phyloP scores from a whole-genome alignment of 2,888 invertebrate genomes.

The Ceramica pisi region DNA sequence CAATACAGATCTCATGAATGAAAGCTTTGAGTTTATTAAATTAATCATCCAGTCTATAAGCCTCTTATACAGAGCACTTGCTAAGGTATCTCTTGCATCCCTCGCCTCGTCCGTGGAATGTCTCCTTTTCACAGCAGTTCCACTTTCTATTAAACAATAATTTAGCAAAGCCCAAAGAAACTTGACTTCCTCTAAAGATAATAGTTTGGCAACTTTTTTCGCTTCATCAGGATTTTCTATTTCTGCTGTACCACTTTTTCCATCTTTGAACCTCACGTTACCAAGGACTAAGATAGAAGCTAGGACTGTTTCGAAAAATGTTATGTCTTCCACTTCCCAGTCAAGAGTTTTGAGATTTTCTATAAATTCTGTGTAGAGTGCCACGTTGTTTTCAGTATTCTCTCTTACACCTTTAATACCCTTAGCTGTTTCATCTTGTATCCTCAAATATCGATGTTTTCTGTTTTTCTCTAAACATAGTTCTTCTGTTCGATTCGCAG shows the following conservation, averaged over 20 bases:
- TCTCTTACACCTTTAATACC: constrained; percentile 92
- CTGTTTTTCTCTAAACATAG: constrained; percentile 93
- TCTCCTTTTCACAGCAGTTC: constrained; percentile 92
- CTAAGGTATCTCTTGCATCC: constrained; percentile 96
- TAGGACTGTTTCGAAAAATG: constrained; percentile 93
- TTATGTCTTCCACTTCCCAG: constrained; percentile 93
- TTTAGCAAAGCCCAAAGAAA: constrained; percentile 96
- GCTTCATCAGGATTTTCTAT: constrained; percentile 94
- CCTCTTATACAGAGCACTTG: constrained; percentile 95
- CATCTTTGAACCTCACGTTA: constrained; percentile 94
- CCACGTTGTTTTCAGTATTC: constrained; percentile 92
- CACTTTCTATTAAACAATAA: constrained; percentile 95
- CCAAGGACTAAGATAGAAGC: constrained; percentile 95
- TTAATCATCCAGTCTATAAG: constrained; percentile 97
- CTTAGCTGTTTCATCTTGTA: constrained; percentile 90
- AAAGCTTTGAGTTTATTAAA: constrained; percentile 95
- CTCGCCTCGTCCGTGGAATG: constrained; percentile 95
- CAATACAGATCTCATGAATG: constrained; percentile 96
- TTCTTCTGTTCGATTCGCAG: constrained; percentile 92
- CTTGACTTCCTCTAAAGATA: constrained; percentile 95
- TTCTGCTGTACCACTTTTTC: constrained; percentile 92
- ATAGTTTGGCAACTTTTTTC: constrained; percentile 93
- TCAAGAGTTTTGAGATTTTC: constrained; percentile 92
- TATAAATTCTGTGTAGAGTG: constrained; percentile 92
- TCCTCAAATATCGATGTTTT: constrained; percentile 94